These are phyloP conservation scores for Mycteria americana DNA, from an alignment of 2,797 vertebrate species.

Conservation along the genomic window DNA sequence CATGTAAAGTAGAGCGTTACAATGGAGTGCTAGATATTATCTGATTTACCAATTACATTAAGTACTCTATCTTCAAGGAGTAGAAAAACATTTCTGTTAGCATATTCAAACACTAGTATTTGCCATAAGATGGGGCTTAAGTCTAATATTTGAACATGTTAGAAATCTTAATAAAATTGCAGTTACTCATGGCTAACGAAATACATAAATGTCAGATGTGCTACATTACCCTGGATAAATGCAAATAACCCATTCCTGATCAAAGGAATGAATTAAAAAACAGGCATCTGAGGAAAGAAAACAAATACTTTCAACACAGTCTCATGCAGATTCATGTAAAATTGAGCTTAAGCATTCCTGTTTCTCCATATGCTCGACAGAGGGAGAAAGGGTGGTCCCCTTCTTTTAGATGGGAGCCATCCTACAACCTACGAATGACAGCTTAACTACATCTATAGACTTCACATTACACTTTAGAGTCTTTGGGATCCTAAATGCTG, in stretches of 20 bases:
- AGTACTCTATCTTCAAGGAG: conserved; percentile 13
- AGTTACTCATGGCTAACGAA: neutral
- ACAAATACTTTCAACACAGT: neutral
- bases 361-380: neutral
- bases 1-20: conserved; percentile 45
- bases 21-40: conserved; percentile 30
- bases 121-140: neutral
- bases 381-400: neutral
- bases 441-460: neutral
- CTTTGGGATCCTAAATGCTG: neutral
- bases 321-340: neutral
- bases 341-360: neutral
- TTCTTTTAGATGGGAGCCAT: neutral
- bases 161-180: neutral
- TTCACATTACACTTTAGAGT: neutral
- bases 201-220: neutral
- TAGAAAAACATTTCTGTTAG: conserved; percentile 20
- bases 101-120: conserved; percentile 23
- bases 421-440: neutral
- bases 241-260: neutral
- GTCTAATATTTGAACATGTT: neutral
- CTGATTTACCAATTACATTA: conserved; percentile 46
- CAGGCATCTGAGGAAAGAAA: neutral
- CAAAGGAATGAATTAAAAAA: neutral
- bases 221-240: neutral